phyloP scores from a whole-genome alignment of 2,888 invertebrate species.

The Apamea monoglypha region DNA sequence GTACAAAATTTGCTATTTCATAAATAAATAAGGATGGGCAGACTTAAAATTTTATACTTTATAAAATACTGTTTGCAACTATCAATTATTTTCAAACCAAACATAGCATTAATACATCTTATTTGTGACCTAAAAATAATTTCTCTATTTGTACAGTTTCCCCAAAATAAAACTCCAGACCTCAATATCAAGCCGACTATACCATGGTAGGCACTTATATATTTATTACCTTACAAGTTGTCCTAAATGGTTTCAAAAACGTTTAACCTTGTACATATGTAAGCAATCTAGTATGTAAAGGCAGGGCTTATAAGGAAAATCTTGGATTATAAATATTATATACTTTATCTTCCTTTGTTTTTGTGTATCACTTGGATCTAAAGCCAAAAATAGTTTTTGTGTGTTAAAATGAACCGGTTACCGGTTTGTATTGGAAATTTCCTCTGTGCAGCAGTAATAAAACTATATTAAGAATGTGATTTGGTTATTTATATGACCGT shows the following conservation, averaged over 20 bases:
- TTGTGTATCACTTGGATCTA: not conserved
- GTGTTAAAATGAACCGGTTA: not conserved
- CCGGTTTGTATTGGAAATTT: conserved; percentile 2
- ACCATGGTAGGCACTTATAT: too few relatives aligned
- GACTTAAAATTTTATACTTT: too few relatives aligned
- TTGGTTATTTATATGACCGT: not conserved
- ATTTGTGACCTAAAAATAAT: too few relatives aligned
- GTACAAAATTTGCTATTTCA: too few relatives aligned
- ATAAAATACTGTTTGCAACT: too few relatives aligned
- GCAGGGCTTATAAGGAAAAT: not conserved
- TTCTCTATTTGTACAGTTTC: too few relatives aligned
- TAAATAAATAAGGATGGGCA: too few relatives aligned
- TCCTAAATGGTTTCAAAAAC: not conserved
- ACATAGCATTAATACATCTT: too few relatives aligned
- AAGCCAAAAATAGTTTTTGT: not conserved
- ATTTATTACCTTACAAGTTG: not conserved
- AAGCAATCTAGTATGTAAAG: not conserved
- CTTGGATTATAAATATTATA: not conserved
- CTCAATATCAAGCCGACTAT: too few relatives aligned
- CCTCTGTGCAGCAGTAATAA: not conserved
- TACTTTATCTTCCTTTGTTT: not conserved
- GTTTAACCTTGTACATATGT: conserved; percentile 5
- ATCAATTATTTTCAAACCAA: too few relatives aligned
- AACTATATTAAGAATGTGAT: not conserved
- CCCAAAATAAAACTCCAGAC: too few relatives aligned